Base-by-base conservation (phyloP, 2,113 vertebrate genomes). In the Cebidichthys violaceus region DNA sequence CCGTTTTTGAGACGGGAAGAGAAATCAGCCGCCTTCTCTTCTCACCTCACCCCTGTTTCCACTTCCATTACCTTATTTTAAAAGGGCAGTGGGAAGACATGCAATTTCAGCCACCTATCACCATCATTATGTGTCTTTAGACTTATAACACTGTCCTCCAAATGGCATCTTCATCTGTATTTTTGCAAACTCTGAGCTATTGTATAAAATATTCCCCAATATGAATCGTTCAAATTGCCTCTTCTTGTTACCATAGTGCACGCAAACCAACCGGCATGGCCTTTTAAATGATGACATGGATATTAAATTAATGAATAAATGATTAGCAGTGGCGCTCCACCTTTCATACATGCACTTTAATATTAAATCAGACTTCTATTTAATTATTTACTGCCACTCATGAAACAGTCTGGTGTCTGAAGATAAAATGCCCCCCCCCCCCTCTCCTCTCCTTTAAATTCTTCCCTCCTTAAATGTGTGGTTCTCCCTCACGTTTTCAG, bases 1-100 rank as follows among this genome's bases (percentile, higher is more conserved):
- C 77, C 76, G 17, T 82, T 79, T 79, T n/a, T 41, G 5, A 76
- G 79, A 74, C 78, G 66, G 85, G 75, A 83, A 88, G 68, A 78
- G n/a, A 77, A 90, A 82, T 76, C 65, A n/a, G 35, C 66, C 41
- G 59, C 24, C 72, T 67, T 82, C 37, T 41, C 64, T 39, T 77
- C 22, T 82, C 62, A 59, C 57, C 65, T 74, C 54, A 3, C 83
- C 47, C 24, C 79, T 41, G 33, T 67, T 73, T 67, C 70, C 50
- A 61, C 65, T 67, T 85, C 77, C 47, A 10, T 70, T 13, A 2
- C 73, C 15, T 62, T 37, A 68, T 50, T 80, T 45, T 6, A 2
- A 43, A 33, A 69, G 22, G 11, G 15, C 8, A 52, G 31, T 6
- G 4, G 33, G 29, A 55, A 57, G 57, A 9, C 35, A 10, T 4